Percentiles rank a stretch among this genome's conserved stretches.
phyloP scores from a whole-genome alignment of 2,888 invertebrate species.

The Acronicta aceris region DNA sequence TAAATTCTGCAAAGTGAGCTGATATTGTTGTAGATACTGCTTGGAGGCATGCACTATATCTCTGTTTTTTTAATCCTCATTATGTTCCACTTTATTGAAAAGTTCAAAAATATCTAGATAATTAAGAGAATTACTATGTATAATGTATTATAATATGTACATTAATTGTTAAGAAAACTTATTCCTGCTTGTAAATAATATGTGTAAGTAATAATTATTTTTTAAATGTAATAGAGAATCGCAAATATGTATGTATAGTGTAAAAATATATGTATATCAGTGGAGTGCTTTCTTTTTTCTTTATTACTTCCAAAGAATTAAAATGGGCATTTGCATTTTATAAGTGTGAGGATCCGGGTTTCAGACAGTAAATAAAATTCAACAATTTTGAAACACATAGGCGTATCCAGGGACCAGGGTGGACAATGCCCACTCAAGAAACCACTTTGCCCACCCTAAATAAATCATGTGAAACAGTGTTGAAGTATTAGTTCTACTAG shows the following conservation, averaged over 20 bases:
- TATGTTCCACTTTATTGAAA: not conserved
- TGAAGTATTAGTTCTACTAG: no score
- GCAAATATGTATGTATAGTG: conserved; percentile 18
- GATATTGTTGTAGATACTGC: not conserved
- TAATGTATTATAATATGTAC: conserved; percentile 17
- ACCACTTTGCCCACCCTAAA: no score
- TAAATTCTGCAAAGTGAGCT: no score
- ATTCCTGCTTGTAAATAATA: conserved; percentile 50
- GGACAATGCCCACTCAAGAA: no score
- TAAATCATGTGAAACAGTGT: no score
- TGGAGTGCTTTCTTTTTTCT: conserved; percentile 5
- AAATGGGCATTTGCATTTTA: no score
- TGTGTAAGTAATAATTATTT: conserved; percentile 13
- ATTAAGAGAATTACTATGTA: conserved; percentile 23
- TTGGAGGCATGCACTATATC: not conserved
- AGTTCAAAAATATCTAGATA: conserved; percentile 22
- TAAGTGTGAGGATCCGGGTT: no score
- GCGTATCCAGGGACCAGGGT: no score
- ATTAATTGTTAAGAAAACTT: conserved; percentile 19
- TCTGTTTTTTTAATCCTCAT: not conserved
- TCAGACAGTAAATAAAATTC: no score
- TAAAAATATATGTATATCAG: conserved; percentile 47
- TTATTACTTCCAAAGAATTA: not conserved
- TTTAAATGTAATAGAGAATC: conserved; percentile 21
- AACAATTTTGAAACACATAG: no score